These are phyloP conservation scores for Halichoerus grypus DNA, from an alignment of 2,113 vertebrate genomes.

Conservation along the genomic window DNA sequence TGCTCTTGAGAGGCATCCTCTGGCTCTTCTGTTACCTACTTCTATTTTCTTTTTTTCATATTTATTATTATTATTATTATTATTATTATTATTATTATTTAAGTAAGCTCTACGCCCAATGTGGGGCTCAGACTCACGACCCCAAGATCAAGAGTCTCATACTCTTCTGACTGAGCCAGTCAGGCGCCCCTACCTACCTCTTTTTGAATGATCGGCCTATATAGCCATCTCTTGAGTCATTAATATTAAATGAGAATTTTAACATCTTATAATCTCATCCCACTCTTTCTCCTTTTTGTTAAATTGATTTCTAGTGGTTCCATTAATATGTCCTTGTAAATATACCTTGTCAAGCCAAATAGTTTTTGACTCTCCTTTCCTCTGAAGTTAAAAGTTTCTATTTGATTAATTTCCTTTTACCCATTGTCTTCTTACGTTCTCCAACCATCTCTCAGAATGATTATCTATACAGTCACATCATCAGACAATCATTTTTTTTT, in stretches of 20 bases:
- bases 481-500: neutral
- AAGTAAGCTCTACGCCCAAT: neutral
- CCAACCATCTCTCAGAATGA: neutral
- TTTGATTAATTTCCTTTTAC: slow-evolving; percentile 28
- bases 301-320: neutral
- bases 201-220: neutral
- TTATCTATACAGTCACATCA: neutral
- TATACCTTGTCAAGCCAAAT: neutral
- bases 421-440: neutral
- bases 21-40: neutral
- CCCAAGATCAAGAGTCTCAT: neutral
- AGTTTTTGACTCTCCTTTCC: neutral
- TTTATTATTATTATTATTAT: neutral
- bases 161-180: neutral
- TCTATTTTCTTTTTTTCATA: neutral
- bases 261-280: slow-evolving; percentile 24
- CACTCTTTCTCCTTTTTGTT: neutral
- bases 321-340: slow-evolving; percentile 23
- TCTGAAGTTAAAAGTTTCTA: slow-evolving; percentile 28
- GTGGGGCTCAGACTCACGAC: neutral
- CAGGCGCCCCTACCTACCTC: neutral
- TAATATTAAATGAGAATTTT: slow-evolving; percentile 14
- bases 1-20: neutral
- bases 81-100: neutral
- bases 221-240: neutral